phyloP scores from a whole-genome alignment of 2,797 vertebrate species.

The Telmatherina bonti region DNA sequence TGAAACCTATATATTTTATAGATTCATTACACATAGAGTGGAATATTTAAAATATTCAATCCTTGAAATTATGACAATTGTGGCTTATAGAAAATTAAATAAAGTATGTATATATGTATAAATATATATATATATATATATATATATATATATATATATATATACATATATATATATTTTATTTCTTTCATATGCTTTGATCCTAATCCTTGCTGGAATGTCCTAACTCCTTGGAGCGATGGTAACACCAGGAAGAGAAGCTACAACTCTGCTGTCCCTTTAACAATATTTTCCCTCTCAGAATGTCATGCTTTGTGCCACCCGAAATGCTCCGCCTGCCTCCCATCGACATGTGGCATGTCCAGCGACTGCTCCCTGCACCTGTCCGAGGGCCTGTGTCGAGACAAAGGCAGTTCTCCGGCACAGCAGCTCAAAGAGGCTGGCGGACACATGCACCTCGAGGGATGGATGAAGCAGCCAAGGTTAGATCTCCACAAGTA shows the following conservation, averaged over 20 bases:
- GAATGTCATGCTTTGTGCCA: slow-evolving; percentile 98
- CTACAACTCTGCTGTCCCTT: neutral
- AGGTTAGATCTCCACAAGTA: slow-evolving; percentile 79
- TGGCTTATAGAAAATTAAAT: too few species aligned
- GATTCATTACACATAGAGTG: too few species aligned
- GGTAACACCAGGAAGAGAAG: neutral
- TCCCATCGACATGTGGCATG: slow-evolving; percentile 96
- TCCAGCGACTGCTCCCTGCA: slow-evolving; percentile 94
- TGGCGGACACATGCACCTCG: slow-evolving; percentile 88
- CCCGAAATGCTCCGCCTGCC: slow-evolving; percentile 97
- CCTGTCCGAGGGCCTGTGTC: slow-evolving; percentile 91
- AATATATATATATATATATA: too few species aligned
- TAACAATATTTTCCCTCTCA: slow-evolving; percentile 60
- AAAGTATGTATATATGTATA: too few species aligned
- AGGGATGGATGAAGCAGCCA: slow-evolving; percentile 98
- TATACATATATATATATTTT: too few species aligned
- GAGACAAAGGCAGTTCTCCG: slow-evolving; percentile 92
- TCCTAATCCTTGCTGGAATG: too few species aligned
- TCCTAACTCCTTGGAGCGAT: neutral
- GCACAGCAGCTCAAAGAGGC: slow-evolving; percentile 92
- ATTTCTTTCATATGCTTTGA: neutral
- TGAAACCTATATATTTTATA: too few species aligned
- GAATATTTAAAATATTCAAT: too few species aligned
- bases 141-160: too few species aligned
- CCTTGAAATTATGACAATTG: too few species aligned